Evolutionary conservation across 2,113 vertebrate species (phyloP), one percentile per base, ranked within the genome.

Genomic region (Bos javanicus): DNA sequence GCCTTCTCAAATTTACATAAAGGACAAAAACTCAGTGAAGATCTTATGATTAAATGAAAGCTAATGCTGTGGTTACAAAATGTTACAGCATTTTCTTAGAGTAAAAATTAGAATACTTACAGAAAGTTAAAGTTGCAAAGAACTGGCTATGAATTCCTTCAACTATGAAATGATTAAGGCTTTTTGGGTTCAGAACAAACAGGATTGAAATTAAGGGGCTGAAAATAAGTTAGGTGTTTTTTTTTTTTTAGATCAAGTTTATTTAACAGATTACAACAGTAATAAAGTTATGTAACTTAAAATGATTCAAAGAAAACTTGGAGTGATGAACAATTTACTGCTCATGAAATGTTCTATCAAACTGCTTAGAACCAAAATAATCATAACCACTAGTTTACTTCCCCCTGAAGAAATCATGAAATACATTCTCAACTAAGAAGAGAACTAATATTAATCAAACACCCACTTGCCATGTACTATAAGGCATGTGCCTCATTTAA

Each of bases 1-100:
- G 86, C 62, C 81, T 92, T 87, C 89, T 95, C 94, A 81, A 90
- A 97, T 96, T 98, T 93, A 93, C 95, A 97, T 90, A 92, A 33
- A 92, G 28, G 88, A 98, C 84, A 97, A 98, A 98, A 97, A 95
- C 93, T 92, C 26, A 3, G 92, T 93, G 59, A 88, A 96, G 84
- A 97, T 97, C 93, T 97, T 88, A 95, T 25, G 96, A 98, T 98
- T 96, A 96, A 94, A 94, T 90, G 97, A 96, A 97, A 98, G 90
- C 57, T 87, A 98, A 97, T 81, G 89, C 96, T 95, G 86, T 93
- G 28, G 93, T 64, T 67, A 92, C 76, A 89, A 94, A 96, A 71
- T 74, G 62, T 96, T 95, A 86, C 17, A 95, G 71, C n/a, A 88
- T 57, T 96, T 57, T 96, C 89, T 96, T 48, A 50, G 64, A 91